Evolutionary conservation across 2,797 vertebrate species (phyloP), one percentile per base, ranked within the genome.

Genomic region (Spea hammondii): DNA sequence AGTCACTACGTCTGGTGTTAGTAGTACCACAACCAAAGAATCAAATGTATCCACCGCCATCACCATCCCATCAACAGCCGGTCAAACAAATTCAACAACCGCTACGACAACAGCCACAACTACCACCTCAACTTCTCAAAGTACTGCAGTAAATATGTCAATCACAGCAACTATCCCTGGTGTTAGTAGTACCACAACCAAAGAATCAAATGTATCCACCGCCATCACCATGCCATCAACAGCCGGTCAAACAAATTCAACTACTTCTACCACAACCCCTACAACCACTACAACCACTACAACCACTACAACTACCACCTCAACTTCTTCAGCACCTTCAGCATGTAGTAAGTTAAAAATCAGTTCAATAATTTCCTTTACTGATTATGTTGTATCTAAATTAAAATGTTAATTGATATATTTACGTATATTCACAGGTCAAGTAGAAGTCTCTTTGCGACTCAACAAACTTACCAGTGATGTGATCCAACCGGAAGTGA

Each of bases 381-480:
- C 8, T 8, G 5, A 12, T 44, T 65, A 44, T 9, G 4, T 8
- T 6, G 5, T 7, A 44, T 62, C 59, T 62, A 62, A 7, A 6
- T 17, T 72, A 45, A 59, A 54, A 10, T 11, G n/a, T 2, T 68
- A 50, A 60, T 47, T 4, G 0, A 9, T 74, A 2, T 5, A 47
- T 46, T 46, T 76, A 8, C 66, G 2, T 9, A 8, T 69, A 45
- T 50, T 66, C 65, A 4, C 64, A 81, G 79, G 3, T 51, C 9
- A 4, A 47, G 53, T 54, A 9, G 59, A 60, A 2, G 64, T 81
- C 12, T 76, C 54, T 32, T 11, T 81, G 13, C 45, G 73, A 48
- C 53, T 81, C 8, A 7, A 7, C 6, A 53, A 49, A n/a, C 48
- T 81, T 46, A 71, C 70, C 70, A 77, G 79, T n/a, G 79, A 77